Evolutionary conservation across 2,888 invertebrate genomes (phyloP), one percentile per base, ranked within the genome.

Genomic region (Campopleginae sp.): DNA sequence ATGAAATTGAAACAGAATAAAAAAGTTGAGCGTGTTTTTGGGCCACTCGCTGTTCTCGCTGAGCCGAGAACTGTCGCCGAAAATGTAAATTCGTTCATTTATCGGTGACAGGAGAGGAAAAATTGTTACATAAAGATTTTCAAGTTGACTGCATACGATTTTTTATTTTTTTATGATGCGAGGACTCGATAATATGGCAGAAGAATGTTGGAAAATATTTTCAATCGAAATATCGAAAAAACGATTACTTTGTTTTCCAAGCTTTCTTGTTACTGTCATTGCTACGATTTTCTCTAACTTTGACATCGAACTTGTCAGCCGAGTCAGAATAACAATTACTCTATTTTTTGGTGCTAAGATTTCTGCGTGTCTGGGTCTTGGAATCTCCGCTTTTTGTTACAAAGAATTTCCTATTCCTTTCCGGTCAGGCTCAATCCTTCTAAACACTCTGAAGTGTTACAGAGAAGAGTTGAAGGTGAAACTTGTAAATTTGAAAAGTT

Each of bases 371-470:
- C 63, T 65, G 63, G 14, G 14, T 19, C 5, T 65, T 3, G 63
- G 63, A 65, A 65, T 65, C 38, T 65, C 38, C 1, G 38, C n/a
- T n/a, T 65, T 27, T 65, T 6, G 8, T 38, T 65, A 38, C 63
- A 19, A n/a, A 38, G 63, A 65, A 65, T 65, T 38, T 65, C 63
- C 63, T 38, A n/a, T 65, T 38, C 7, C 38, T 38, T 65, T 38
- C 33, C 17, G 2, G 19, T 4, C 38, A 1, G 10, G 14, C 38
- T 65, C 63, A 19, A 65, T 65, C 63, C n/a, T 38, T 65, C 1
- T 19, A 38, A n/a, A 65, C 31, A 61, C 38, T 65, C 10, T 4
- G 63, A 65, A 33, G 8, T 38, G 14, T 7, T 51, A 2, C 27
- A 14, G 46, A 54, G 12, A 7, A 58, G 6, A 27, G 27, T 27